A percentile compares a stretch with the other conserved stretches of the same genome.
Conservation (phyloP, 2,888 invertebrate genomes). For the Acleris emargana region DNA sequence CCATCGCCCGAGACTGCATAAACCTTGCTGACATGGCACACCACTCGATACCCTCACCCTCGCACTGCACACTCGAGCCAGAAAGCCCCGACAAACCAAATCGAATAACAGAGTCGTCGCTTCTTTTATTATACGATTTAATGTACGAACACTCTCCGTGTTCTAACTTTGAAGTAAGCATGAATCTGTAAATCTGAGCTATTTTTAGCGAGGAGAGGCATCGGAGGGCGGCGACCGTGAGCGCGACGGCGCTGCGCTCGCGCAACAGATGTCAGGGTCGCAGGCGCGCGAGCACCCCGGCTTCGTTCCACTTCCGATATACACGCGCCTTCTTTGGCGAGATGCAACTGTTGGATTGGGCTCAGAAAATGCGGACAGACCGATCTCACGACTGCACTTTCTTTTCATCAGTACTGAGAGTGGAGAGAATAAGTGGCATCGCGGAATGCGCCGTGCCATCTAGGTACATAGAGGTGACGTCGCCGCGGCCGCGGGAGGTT, state of each 20-base stretch:
- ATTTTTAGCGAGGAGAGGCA: slow-evolving; percentile 71
- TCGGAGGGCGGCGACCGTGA: slow-evolving; percentile 73
- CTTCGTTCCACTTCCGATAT: slow-evolving; percentile 42
- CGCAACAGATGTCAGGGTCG: slow-evolving; percentile 67
- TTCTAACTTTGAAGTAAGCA: slow-evolving; percentile 45
- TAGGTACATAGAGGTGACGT: slow-evolving; percentile 66
- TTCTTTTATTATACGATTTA: neutral
- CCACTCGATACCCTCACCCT: slow-evolving; percentile 48
- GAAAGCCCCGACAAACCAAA: slow-evolving; percentile 4
- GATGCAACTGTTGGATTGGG: slow-evolving; percentile 19
- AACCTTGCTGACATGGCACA: slow-evolving; percentile 41
- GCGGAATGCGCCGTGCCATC: slow-evolving; percentile 58
- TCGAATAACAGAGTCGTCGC: slow-evolving; percentile 19
- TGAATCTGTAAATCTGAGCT: slow-evolving; percentile 61
- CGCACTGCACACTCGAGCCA: slow-evolving; percentile 37
- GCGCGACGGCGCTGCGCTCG: slow-evolving; percentile 54
- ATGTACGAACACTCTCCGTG: slow-evolving; percentile 18
- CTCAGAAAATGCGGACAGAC: slow-evolving; percentile 38
- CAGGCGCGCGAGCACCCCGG: slow-evolving; percentile 46
- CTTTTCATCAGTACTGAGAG: slow-evolving; percentile 56
- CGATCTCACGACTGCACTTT: slow-evolving; percentile 51
- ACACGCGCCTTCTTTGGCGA: slow-evolving; percentile 24
- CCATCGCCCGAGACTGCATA: slow-evolving; percentile 55
- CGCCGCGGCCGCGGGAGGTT: slow-evolving; percentile 68
- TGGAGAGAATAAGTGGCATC: slow-evolving; percentile 47